These are phyloP conservation scores for Pelobates fuscus DNA, from an alignment of 2,113 vertebrate genomes.

Conservation along the genomic window DNA sequence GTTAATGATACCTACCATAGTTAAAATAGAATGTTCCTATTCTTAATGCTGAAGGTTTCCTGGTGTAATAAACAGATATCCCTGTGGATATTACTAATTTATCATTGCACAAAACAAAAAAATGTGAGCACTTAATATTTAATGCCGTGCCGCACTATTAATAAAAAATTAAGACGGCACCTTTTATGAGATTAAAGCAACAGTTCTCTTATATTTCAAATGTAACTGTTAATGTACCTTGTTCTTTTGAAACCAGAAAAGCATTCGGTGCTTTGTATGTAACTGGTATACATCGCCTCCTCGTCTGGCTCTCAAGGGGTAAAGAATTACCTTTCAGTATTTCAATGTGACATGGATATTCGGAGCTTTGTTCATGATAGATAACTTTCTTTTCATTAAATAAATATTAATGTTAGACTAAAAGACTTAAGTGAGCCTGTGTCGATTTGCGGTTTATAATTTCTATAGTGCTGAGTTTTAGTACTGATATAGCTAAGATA, in stretches of 20 bases:
- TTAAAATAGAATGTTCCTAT: conserved; percentile 2
- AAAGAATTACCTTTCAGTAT: too few species aligned
- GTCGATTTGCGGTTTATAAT: too few species aligned
- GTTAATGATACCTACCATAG: conserved; percentile 20
- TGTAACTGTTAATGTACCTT: conserved; percentile 7
- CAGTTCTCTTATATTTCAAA: conserved; percentile 40
- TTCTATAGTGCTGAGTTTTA: too few species aligned
- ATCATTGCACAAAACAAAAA: conserved; percentile 44
- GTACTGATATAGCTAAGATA: too few species aligned
- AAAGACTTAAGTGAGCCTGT: too few species aligned
- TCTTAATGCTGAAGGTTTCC: conserved; percentile 29
- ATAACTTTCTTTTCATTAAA: too few species aligned
- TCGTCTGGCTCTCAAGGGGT: too few species aligned
- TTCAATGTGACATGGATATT: too few species aligned
- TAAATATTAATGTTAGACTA: too few species aligned
- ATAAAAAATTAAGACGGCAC: conserved; percentile 45
- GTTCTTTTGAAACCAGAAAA: neutral
- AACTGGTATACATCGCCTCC: too few species aligned
- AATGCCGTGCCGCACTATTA: conserved; percentile 30
- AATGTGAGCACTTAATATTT: conserved; percentile 45
- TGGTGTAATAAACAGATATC: conserved; percentile 24
- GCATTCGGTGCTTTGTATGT: too few species aligned
- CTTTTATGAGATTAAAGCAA: conserved; percentile 30
- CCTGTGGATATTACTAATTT: conserved; percentile 43
- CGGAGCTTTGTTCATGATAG: too few species aligned